Base-by-base conservation (phyloP, 2,113 vertebrate genomes). In the Ibidorhyncha struthersii region DNA sequence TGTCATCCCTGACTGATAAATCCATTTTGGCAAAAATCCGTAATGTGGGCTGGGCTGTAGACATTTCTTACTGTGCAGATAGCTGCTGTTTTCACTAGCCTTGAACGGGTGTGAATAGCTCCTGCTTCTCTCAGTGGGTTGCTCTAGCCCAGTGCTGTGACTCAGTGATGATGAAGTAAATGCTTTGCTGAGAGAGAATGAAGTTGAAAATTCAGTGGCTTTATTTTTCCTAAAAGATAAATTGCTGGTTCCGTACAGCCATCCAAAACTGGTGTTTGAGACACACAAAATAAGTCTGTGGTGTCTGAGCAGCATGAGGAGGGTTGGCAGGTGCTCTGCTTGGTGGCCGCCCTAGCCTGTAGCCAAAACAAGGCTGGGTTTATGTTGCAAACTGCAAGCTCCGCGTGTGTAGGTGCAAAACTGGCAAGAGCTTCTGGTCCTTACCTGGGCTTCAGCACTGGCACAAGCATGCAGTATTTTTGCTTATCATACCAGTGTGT, bases 1-100 rank as follows among this genome's bases (percentile, higher is more conserved):
- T n/a, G 30, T 81, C 3, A 3, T 78, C n/a, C 18, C 20, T 93
- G 52, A 71, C 55, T 74, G 63, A 79, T 85, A 84, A 34, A 78
- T 93, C 47, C 23, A 12, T 89, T 93, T 90, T 94, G 89, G 70
- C 70, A 90, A 89, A 91, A 94, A 30, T 76, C 30, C 0, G 0
- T 72, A 56, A 61, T 8, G 36, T 87, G 66, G 87, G 84, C 69
- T 87, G 61, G 49, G 25, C 81, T 79, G 61, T 63, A 87, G 43
- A 49, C 4, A 0, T 82, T 93, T 91, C 74, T 88, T 74, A 59
- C 3, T 13, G 76, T 89, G 71, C 86, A 90, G 50, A 74, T 93
- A 90, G 79, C 63, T 93, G 56, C 65, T 97, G 61, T 72, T 95
- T 97, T 86, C 9, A 8, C 27, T 62, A 43, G n/a, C 72, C 50